Conservation (phyloP, 2,888 invertebrate species). For the Cerceris rybyensis region DNA sequence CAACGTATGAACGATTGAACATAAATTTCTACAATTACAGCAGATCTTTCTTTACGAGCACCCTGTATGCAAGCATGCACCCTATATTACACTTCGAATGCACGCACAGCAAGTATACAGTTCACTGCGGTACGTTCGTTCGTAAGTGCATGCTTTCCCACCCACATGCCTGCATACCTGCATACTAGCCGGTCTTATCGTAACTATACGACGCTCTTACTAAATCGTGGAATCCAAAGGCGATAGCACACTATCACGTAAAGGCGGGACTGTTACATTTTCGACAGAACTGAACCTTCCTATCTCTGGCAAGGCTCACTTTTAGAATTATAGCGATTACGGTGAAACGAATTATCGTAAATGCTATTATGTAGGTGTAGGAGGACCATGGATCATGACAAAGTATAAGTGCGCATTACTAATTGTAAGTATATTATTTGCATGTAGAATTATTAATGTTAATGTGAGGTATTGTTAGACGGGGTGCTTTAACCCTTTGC, state of each 20-base stretch:
- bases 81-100: slow-evolving; percentile 4
- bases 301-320: neutral
- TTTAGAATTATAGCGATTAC: neutral
- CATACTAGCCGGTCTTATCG: slow-evolving; percentile 4
- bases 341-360: neutral
- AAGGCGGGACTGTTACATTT: neutral
- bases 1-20: no score
- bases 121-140: neutral
- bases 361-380: neutral
- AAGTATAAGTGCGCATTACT: no score
- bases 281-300: neutral
- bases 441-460: no score
- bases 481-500: no score
- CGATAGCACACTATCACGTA: slow-evolving; percentile 2
- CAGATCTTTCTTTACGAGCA: neutral
- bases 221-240: slow-evolving; percentile 6
- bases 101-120: neutral
- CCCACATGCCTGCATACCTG: neutral
- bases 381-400: no score
- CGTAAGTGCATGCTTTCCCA: neutral
- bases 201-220: neutral
- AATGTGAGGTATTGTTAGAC: no score
- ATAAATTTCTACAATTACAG: no score
- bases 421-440: no score
- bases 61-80: neutral